These are phyloP conservation scores for Esperia sulphurella DNA, from an alignment of 2,888 invertebrate species.

Conservation along the genomic window DNA sequence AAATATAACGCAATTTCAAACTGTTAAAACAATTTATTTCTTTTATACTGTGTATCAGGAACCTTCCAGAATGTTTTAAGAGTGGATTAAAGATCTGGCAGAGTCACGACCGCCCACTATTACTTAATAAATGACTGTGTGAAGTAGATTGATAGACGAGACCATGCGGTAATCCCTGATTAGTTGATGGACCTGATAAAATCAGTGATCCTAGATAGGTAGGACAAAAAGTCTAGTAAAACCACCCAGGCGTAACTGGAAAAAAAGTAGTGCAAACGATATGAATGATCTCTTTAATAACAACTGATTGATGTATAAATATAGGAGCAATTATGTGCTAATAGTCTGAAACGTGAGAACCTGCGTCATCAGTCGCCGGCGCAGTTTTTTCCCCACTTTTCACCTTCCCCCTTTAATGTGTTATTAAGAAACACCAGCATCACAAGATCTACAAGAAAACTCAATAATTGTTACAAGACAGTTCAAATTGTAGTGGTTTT, in stretches of 20 bases:
- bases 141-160: too few relatives aligned
- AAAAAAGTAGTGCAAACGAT: not conserved
- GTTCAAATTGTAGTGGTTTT: constrained; percentile 39
- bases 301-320: constrained; percentile 1
- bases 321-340: constrained; percentile 6
- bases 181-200: too few relatives aligned
- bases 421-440: constrained; percentile 19
- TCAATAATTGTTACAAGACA: constrained; percentile 12
- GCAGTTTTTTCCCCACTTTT: constrained; percentile 37
- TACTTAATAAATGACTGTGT: too few relatives aligned
- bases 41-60: too few relatives aligned
- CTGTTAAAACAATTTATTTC: too few relatives aligned
- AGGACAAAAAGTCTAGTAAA: constrained; percentile 59
- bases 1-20: too few relatives aligned
- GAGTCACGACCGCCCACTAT: too few relatives aligned
- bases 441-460: constrained; percentile 24
- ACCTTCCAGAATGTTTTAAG: too few relatives aligned
- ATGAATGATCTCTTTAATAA: constrained; percentile 10
- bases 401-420: constrained; percentile 38
- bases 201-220: constrained; percentile 10
- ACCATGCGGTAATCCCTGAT: too few relatives aligned
- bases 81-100: too few relatives aligned
- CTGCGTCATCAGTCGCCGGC: constrained; percentile 36
- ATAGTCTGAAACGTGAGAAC: constrained; percentile 38
- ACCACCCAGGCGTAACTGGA: constrained; percentile 11